Evolutionary conservation across 2,113 vertebrate genomes (phyloP), one percentile per base, ranked within the genome.

Genomic region (Chionomys nivalis): DNA sequence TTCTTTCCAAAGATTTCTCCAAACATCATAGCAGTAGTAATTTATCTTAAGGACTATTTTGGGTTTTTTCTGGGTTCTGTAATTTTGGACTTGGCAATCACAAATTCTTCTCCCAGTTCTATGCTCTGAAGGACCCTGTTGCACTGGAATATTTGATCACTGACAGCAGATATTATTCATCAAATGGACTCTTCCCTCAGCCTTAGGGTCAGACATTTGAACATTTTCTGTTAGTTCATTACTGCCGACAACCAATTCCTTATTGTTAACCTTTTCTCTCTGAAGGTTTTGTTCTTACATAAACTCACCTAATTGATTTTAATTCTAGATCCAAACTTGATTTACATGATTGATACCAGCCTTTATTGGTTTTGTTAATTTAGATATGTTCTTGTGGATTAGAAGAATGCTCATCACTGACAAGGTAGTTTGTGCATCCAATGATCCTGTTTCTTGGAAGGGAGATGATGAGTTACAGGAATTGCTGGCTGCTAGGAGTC

Each of bases 11-110:
- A 89, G 36, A 65, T 68, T 66, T 70, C 47, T 91, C 83, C 36
- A 73, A 91, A 91, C 16, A 89, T 65, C 10, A 49, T 76, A n/a
- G 7, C 31, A 81, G 68, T 61, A 79, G 85, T 26, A 95, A 96
- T 78, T 91, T 44, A 91, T 92, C 33, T 28, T 24, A 90, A 90
- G 23, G 1, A 9, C 42, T 70, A 47, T 39, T 95, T 91, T 68
- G 70, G 26, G 0, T 36, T 39, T 90, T 16, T 90, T 96, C 85
- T 3, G 68, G 28, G 6, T 65, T 91, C 42, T 82, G 19, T 68
- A 13, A 7, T 73, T 93, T 55, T 49, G 33, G 10, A 21, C 66
- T 96, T 24, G 12, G 28, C 55, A 12, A 93, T 12, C 58, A 86
- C 72, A 79, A 91, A 73, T 72, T 68, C 39, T 73, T 49, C 76